Conservation (phyloP, 1,140 invertebrate genomes). For the Drosophila funebris region DNA sequence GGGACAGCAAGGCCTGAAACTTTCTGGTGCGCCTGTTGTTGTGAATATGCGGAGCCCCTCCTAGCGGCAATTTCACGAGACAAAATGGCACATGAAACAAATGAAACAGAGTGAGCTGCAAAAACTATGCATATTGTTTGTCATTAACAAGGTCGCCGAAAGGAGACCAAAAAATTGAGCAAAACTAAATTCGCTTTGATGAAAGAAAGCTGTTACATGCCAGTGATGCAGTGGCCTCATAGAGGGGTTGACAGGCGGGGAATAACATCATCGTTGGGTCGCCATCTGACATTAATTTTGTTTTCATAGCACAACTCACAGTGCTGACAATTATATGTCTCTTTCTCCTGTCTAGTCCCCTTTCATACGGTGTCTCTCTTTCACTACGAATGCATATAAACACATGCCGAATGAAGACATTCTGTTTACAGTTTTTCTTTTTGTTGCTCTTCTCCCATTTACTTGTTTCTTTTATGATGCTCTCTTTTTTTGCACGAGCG, state of each 20-base stretch:
- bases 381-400: no score
- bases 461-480: slow-evolving; percentile 32
- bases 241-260: background rate
- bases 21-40: slow-evolving; percentile 42
- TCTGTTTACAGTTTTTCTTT: slow-evolving; percentile 56
- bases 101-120: slow-evolving; percentile 41
- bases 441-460: slow-evolving; percentile 12
- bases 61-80: slow-evolving; percentile 52
- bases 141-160: slow-evolving; percentile 75
- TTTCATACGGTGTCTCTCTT: background rate
- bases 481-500: slow-evolving; percentile 45
- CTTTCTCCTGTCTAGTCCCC: background rate
- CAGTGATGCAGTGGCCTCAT: slow-evolving; percentile 14
- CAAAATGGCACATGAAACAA: slow-evolving; percentile 59
- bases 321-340: slow-evolving; percentile 11
- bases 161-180: slow-evolving; percentile 3
- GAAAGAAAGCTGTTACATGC: slow-evolving; percentile 58
- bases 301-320: slow-evolving; percentile 65
- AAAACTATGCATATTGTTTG: slow-evolving; percentile 79
- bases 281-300: slow-evolving; percentile 75
- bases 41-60: slow-evolving; percentile 56
- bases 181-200: slow-evolving; percentile 72
- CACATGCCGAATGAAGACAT: slow-evolving; percentile 72
- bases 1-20: background rate
- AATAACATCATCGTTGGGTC: slow-evolving; percentile 11